Percentiles rank a stretch among this genome's conserved stretches.
These are phyloP conservation scores for Parnassius mnemosyne DNA, from an alignment of 2,888 invertebrate species.

Conservation along the genomic window DNA sequence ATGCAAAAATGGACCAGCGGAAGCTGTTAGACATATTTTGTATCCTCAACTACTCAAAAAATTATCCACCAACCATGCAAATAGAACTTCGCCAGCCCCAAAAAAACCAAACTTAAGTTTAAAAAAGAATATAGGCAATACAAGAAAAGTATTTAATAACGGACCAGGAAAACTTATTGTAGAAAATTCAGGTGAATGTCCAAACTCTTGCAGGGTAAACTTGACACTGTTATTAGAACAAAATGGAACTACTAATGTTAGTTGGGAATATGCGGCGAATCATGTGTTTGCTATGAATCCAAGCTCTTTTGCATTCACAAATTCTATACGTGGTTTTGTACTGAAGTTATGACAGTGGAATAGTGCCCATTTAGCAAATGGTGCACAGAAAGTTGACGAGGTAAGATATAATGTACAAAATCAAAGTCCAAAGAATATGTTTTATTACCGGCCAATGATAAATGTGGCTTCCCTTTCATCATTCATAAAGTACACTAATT, in stretches of 20 bases:
- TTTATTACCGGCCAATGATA: slow-evolving; percentile 60
- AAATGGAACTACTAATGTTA: slow-evolving; percentile 74
- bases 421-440: slow-evolving; percentile 69
- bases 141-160: slow-evolving; percentile 79
- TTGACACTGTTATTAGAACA: slow-evolving; percentile 80
- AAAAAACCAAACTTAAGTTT: slow-evolving; percentile 79
- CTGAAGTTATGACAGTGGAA: slow-evolving; percentile 92
- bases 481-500: slow-evolving; percentile 69
- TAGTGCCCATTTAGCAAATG: slow-evolving; percentile 73
- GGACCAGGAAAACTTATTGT: slow-evolving; percentile 84
- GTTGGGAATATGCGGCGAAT: slow-evolving; percentile 82
- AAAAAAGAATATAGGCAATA: slow-evolving; percentile 78
- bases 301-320: slow-evolving; percentile 83
- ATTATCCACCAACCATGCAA: slow-evolving; percentile 47
- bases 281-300: slow-evolving; percentile 87
- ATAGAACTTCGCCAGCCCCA: slow-evolving; percentile 50
- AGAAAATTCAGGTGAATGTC: slow-evolving; percentile 86
- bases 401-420: slow-evolving; percentile 69
- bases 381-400: slow-evolving; percentile 71
- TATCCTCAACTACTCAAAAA: slow-evolving; percentile 57
- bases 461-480: slow-evolving; percentile 67
- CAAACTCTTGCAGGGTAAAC: slow-evolving; percentile 83
- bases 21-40: slow-evolving; percentile 71
- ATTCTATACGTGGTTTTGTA: slow-evolving; percentile 86
- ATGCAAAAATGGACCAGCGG: slow-evolving; percentile 81